These are phyloP conservation scores for Melanostoma scalare DNA, from an alignment of 2,888 invertebrate species.

Conservation along the genomic window DNA sequence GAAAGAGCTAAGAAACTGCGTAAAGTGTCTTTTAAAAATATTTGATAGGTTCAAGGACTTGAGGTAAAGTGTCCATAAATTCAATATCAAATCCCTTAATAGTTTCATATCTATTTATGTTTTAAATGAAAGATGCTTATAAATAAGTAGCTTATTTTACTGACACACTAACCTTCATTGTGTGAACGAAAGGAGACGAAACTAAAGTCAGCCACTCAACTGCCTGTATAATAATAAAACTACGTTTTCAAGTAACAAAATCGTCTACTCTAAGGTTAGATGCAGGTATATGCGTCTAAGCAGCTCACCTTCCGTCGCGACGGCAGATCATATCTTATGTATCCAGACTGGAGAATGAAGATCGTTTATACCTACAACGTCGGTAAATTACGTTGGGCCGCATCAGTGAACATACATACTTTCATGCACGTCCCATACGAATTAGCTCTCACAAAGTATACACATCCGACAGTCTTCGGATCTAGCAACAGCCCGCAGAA, in stretches of 20 bases:
- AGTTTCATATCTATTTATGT: too few relatives aligned
- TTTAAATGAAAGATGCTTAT: too few relatives aligned
- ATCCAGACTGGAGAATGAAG: constrained; percentile 60
- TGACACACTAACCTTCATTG: constrained; percentile 62
- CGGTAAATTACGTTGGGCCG: constrained; percentile 60
- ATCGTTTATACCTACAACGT: constrained; percentile 31
- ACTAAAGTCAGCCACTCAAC: constrained; percentile 31
- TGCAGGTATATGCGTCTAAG: neutral
- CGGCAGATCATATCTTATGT: constrained; percentile 46
- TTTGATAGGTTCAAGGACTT: too few relatives aligned
- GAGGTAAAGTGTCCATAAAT: too few relatives aligned
- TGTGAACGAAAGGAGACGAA: constrained; percentile 37
- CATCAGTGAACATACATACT: constrained; percentile 63
- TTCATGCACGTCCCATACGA: constrained; percentile 42
- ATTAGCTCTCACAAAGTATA: constrained; percentile 42
- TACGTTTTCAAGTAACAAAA: constrained; percentile 15
- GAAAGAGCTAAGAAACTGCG: too few relatives aligned
- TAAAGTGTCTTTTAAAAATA: too few relatives aligned
- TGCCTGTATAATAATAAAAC: constrained; percentile 47
- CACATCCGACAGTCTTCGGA: neutral
- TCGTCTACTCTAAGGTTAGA: constrained; percentile 30
- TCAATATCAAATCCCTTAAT: too few relatives aligned
- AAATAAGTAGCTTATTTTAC: neutral
- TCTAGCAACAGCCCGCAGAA: constrained; percentile 18
- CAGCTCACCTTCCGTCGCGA: constrained; percentile 40